These are phyloP conservation scores for Gortyna flavago DNA, from an alignment of 2,888 invertebrate species.

Conservation along the genomic window DNA sequence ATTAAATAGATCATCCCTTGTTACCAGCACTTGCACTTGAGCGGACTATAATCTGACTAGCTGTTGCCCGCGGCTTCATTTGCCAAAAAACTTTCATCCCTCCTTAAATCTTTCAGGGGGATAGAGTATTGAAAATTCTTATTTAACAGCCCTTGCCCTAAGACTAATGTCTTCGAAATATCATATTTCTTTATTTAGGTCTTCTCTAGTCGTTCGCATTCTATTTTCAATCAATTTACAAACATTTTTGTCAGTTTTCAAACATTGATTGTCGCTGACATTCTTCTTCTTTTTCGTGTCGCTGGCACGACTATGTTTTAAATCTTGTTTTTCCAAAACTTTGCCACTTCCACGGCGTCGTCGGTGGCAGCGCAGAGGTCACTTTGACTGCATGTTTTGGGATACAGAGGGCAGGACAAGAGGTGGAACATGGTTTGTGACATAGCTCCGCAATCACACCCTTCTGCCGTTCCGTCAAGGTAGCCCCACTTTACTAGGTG, in stretches of 20 bases:
- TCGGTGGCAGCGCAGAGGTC: no score
- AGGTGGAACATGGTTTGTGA: no score
- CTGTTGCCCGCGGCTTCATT: slow-evolving; percentile 9
- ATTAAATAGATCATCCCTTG: slow-evolving; percentile 9
- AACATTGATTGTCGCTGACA: not conserved
- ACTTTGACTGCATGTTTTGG: no score
- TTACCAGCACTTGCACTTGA: not conserved
- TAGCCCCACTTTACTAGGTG: no score
- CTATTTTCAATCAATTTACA: not conserved
- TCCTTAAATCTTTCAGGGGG: not conserved
- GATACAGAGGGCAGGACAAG: no score
- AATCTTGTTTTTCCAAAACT: no score
- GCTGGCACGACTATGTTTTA: no score
- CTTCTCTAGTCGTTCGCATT: not conserved
- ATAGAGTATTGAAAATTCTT: not conserved
- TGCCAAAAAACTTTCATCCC: slow-evolving; percentile 4
- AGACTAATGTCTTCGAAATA: not conserved
- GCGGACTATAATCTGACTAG: slow-evolving; percentile 1
- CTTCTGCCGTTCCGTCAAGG: no score
- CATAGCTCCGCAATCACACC: no score
- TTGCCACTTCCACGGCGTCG: no score
- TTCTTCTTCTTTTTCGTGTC: no score
- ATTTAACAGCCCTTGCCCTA: not conserved
- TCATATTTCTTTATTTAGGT: not conserved
- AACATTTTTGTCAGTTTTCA: not conserved